Percentiles rank a stretch among this genome's conserved stretches.
These are phyloP conservation scores for Rhagoletis pomonella DNA, from an alignment of 1,140 invertebrate genomes.

Conservation along the genomic window DNA sequence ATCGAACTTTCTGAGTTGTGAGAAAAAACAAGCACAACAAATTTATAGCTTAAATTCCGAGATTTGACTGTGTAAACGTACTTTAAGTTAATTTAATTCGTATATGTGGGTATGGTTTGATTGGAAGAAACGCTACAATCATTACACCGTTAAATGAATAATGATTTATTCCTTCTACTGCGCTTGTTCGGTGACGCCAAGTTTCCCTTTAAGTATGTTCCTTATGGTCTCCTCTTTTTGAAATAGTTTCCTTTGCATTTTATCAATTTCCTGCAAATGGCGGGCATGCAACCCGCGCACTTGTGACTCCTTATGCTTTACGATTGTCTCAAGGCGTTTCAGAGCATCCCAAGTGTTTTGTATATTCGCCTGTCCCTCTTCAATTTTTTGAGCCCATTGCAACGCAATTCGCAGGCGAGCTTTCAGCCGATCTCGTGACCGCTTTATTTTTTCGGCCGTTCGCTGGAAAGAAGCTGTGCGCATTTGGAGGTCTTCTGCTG, in stretches of 20 bases:
- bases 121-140: too few species aligned
- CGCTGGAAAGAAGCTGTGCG: conserved; percentile 59
- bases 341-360: conserved; percentile 69
- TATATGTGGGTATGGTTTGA: too few species aligned
- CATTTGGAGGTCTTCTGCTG: conserved; percentile 52
- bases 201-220: conserved; percentile 57
- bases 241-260: conserved; percentile 66
- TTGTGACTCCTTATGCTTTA: conserved; percentile 72
- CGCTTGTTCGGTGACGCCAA: neutral
- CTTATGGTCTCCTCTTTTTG: conserved; percentile 72
- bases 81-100: too few species aligned
- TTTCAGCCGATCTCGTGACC: conserved; percentile 67
- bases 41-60: too few species aligned
- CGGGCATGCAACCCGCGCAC: conserved; percentile 68
- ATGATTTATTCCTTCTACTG: neutral
- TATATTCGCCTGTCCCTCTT: conserved; percentile 66
- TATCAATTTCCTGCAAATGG: conserved; percentile 68
- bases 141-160: neutral
- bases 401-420: conserved; percentile 68
- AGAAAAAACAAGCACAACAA: too few species aligned
- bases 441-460: conserved; percentile 66
- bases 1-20: too few species aligned
- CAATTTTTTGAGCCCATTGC: conserved; percentile 71
- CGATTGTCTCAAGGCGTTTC: conserved; percentile 67
- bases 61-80: too few species aligned